phyloP scores from a whole-genome alignment of 1,140 invertebrate genomes.

The Bombus superbus region DNA sequence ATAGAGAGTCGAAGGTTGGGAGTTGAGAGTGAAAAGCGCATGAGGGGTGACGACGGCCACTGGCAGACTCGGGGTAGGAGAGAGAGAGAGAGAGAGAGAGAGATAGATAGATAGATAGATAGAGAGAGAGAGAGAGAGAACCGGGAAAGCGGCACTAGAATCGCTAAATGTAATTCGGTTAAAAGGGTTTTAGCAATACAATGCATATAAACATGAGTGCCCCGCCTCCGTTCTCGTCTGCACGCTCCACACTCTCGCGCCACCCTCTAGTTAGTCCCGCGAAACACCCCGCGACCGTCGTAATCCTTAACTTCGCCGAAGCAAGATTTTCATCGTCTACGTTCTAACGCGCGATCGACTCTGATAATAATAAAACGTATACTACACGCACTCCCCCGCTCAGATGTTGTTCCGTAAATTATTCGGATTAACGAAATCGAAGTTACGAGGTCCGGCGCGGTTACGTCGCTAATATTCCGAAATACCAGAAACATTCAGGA shows the following conservation, averaged over 20 bases:
- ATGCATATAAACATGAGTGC: constrained; percentile 82
- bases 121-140: constrained; percentile 36
- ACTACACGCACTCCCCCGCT: no score
- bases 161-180: constrained; percentile 82
- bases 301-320: neutral
- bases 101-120: no score
- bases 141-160: constrained; percentile 76
- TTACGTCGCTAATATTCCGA: no score
- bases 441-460: no score
- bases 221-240: constrained; percentile 54
- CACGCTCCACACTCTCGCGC: constrained; percentile 36
- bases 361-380: neutral
- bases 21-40: constrained; percentile 36
- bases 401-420: neutral
- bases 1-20: constrained; percentile 61
- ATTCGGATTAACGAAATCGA: neutral
- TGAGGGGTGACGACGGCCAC: constrained; percentile 15
- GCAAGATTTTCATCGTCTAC: constrained; percentile 22
- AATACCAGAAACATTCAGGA: no score
- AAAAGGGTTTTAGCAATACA: constrained; percentile 83
- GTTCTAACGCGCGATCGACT: neutral
- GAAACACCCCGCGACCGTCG: constrained; percentile 47
- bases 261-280: constrained; percentile 45
- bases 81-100: neutral
- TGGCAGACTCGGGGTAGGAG: constrained; percentile 12